These are phyloP conservation scores for Coelopa pilipes DNA, from an alignment of 2,888 invertebrate species.

Conservation along the genomic window DNA sequence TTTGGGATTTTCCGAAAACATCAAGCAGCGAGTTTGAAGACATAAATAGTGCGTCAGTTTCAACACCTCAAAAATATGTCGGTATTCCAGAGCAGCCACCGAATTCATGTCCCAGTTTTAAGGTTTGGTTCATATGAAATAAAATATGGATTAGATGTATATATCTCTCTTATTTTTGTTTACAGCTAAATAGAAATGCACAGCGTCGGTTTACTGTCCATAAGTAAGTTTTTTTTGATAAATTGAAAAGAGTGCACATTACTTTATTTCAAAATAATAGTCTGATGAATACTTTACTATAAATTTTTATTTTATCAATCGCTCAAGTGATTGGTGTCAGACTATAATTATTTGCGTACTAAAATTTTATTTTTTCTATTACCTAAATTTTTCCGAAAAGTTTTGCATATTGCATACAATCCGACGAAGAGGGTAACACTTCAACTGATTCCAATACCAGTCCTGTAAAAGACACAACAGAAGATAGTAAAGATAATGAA, in stretches of 20 bases:
- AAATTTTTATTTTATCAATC: not conserved
- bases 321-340: not conserved
- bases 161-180: no score
- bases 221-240: constrained; percentile 54
- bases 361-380: not conserved
- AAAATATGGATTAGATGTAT: not conserved
- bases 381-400: constrained; percentile 43
- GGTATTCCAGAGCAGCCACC: constrained; percentile 52
- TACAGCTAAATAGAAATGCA: constrained; percentile 46
- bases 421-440: constrained; percentile 57
- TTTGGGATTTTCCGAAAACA: constrained; percentile 55
- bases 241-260: not conserved
- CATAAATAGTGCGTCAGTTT: constrained; percentile 36
- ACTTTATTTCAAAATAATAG: not conserved
- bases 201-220: constrained; percentile 59
- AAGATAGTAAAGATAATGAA: no score
- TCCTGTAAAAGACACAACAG: constrained; percentile 24
- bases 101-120: constrained; percentile 58
- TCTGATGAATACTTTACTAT: not conserved
- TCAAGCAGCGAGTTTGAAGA: constrained; percentile 39
- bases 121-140: constrained; percentile 45
- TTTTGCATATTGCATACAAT: constrained; percentile 60
- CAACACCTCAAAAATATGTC: constrained; percentile 46
- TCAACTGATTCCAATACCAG: constrained; percentile 50
- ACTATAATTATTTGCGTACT: not conserved